A percentile compares a stretch with the other conserved stretches of the same genome.
Conservation (phyloP, 2,888 invertebrate species). For the Crioceris asparagi region DNA sequence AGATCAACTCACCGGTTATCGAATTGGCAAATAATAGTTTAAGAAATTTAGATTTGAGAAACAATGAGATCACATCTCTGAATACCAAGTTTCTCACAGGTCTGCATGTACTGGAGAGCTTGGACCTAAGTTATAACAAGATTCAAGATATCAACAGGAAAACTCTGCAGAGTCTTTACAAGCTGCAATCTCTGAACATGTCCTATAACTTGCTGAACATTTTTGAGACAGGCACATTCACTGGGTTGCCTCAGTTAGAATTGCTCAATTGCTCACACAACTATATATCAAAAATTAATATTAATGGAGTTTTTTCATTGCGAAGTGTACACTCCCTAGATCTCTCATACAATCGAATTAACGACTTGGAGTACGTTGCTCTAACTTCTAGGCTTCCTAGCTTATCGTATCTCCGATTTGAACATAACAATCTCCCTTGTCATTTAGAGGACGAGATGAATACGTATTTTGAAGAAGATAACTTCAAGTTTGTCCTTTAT, state of each 20-base stretch:
- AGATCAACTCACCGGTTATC: conserved; percentile 20
- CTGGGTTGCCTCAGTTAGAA: conserved; percentile 31
- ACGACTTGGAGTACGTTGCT: conserved; percentile 30
- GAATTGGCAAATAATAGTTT: conserved; percentile 22
- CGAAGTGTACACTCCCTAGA: conserved; percentile 32
- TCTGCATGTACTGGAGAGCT: conserved; percentile 25
- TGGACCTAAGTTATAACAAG: conserved; percentile 29
- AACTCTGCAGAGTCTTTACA: conserved; percentile 25
- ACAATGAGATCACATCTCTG: conserved; percentile 27
- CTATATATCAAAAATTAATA: conserved; percentile 22
- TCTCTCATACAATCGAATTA: conserved; percentile 30
- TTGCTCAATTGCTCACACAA: conserved; percentile 31
- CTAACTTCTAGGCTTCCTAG: conserved; percentile 29
- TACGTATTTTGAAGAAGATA: conserved; percentile 28
- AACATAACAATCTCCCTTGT: conserved; percentile 30
- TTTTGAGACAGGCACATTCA: conserved; percentile 29
- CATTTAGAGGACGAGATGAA: conserved; percentile 31
- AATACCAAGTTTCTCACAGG: conserved; percentile 25
- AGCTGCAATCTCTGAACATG: conserved; percentile 26
- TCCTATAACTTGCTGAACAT: conserved; percentile 26
- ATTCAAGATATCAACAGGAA: conserved; percentile 24
- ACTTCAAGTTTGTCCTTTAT: conserved; percentile 28
- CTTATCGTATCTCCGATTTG: conserved; percentile 27
- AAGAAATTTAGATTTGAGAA: conserved; percentile 24
- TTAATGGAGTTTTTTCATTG: conserved; percentile 30